Evolutionary conservation across 2,888 invertebrate species (phyloP), one percentile per base, ranked within the genome.

Genomic region (Brachyptera putata): DNA sequence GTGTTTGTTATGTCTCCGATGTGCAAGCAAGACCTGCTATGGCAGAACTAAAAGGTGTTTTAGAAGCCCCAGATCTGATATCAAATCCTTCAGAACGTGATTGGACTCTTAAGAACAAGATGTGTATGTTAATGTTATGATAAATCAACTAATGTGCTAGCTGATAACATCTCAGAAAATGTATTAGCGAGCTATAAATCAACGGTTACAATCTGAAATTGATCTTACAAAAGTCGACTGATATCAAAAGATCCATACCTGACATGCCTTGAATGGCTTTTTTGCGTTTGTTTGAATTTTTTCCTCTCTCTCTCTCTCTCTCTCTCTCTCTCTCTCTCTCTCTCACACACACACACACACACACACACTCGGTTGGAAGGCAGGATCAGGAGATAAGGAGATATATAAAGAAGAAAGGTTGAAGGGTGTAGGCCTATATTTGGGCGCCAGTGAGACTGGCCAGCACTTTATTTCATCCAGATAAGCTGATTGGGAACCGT

Each of bases 121-220:
- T 53, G 53, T 53, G 53, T 53, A 53, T 53, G 53, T 53, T 53
- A 53, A 53, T 53, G 53, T 22, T 22, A 34, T 53, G 53, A 53
- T 53, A 53, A 53, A 53, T 53, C 53, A 53, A 53, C 53, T 53
- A 53, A 53, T 53, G 53, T 21, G 53, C 36, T 36, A 9, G 22
- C 21, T 22, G 53, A 53, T 53, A 53, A 36, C 18, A 53, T 53
- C 53, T 36, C 60, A 48, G 39, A 56, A 56, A 60, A 60, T 56
- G 57, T 57, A 60, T 60, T 60, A 60, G 60, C 49, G 22, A 60
- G 60, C 39, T 57, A 57, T 60, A 60, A 60, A 60, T 60, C 60
- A 56, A 37, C 30, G 56, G 34, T 7, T 56, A 53, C 53, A 57
- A 60, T 60, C 60, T 60, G 48, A 60, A 60, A 56, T 60, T 60